Base-by-base conservation (phyloP, 2,888 invertebrate species). In the Himalopsyche anomala region DNA sequence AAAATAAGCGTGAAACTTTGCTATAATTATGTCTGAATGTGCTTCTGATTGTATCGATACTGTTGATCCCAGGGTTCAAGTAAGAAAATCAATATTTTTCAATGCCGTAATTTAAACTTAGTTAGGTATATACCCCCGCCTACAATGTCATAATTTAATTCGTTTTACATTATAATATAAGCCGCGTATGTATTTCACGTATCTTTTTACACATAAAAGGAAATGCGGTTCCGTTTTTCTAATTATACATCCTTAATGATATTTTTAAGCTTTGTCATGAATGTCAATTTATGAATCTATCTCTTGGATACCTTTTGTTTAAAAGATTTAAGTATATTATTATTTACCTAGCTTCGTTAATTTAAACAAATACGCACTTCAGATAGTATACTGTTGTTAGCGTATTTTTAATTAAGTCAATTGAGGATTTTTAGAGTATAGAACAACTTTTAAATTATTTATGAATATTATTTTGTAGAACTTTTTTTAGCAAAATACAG, bases 1-100 rank as follows among this genome's bases (percentile, higher is more conserved):
- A 81, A 85, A 85, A 83, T 36, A 54, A 81, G 28, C 80, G 19
- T 90, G 90, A 90, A 88, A 90, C 88, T 85, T 80, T 86, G 87
- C 91, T 92, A 90, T 90, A 93, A 92, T 92, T 89, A 95, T 94
- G 94, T 94, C 93, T 91, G 94, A 94, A 91, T 93, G 92, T 92
- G 92, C n/a, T 87, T 92, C 93, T 85, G 94, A 94, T 91, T 93
- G 93, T 91, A 93, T 94, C 90, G 96, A 96, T 93, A 95, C 95
- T 89, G 95, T 97, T 90, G 96, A 97, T 94, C 96, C 96, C 85
- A 93, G 96, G 91, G 96, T 97, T 90, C 96, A 97, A 94, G 96
- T 96, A 92, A 91, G 91, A 89, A 90, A 92, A 92, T 91, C 91
- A 90, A 91, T 92, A 91, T 90, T 91, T 90, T 90, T 90, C 84